Evolutionary conservation across 2,113 vertebrate genomes (phyloP).

Genomic region (Paracanthobrama guichenoti): DNA sequence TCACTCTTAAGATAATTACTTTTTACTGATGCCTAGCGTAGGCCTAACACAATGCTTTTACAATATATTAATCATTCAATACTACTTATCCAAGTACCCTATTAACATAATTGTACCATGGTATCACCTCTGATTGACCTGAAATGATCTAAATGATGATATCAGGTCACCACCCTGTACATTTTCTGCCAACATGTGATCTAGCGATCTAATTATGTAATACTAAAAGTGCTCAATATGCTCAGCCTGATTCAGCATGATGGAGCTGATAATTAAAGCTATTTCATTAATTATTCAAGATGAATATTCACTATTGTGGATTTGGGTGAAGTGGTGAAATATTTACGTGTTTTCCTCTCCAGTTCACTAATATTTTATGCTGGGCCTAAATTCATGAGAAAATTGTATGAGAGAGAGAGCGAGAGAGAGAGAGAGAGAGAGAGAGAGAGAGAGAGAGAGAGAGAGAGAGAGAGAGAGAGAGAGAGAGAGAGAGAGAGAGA

Average conservation of each 20-base stretch:
- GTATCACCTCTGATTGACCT: not conserved
- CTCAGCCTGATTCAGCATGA: slow-evolving; percentile 47
- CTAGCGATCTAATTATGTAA: slow-evolving; percentile 46
- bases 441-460: not conserved
- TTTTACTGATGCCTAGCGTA: not conserved
- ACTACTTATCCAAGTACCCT: not conserved
- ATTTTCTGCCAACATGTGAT: not conserved
- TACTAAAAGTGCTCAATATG: slow-evolving; percentile 13
- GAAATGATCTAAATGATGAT: not conserved
- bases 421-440: slow-evolving; percentile 6
- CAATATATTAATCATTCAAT: not conserved
- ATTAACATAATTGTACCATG: not conserved
- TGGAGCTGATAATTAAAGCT: slow-evolving; percentile 42
- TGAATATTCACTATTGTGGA: slow-evolving; percentile 45
- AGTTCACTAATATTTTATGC: slow-evolving; percentile 45
- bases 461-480: not conserved
- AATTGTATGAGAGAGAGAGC: not conserved
- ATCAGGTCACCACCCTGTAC: not conserved
- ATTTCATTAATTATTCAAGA: slow-evolving; percentile 49
- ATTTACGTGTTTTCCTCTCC: slow-evolving; percentile 52
- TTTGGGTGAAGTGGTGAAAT: slow-evolving; percentile 46
- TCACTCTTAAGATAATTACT: not conserved
- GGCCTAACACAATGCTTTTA: not conserved
- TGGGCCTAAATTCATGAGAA: slow-evolving; percentile 43
- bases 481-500: not conserved